These are phyloP conservation scores for Metridium senile DNA, from an alignment of 92 coral and sea anemone genomes.

Conservation along the genomic window DNA sequence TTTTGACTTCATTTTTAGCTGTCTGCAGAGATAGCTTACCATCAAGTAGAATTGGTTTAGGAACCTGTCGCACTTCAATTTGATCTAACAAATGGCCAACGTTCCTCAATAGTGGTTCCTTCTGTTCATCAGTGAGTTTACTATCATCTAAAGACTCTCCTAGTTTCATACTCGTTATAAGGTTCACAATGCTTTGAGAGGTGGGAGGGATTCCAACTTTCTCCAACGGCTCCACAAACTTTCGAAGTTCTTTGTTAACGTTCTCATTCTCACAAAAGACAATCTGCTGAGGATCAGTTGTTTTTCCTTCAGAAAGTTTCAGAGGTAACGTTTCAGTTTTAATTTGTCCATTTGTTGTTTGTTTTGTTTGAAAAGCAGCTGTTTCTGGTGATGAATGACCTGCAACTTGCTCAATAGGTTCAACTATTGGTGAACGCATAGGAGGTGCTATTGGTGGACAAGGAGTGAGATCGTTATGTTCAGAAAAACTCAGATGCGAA, in stretches of 20 bases:
- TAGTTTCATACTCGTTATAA: neutral
- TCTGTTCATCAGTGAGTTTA: neutral
- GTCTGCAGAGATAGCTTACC: neutral
- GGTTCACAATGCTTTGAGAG: neutral
- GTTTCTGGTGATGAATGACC: neutral
- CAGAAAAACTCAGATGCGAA: neutral
- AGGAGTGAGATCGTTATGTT: neutral
- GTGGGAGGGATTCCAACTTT: conserved; percentile 1
- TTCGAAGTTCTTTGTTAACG: neutral
- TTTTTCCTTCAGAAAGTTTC: neutral
- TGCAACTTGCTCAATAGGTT: neutral
- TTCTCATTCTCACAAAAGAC: neutral
- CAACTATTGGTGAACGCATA: neutral
- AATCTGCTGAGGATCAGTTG: neutral
- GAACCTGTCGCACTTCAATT: neutral
- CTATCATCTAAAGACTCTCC: neutral
- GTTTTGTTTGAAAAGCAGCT: neutral
- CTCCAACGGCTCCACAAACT: neutral
- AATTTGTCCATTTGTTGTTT: neutral
- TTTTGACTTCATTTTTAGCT: neutral
- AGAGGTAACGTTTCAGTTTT: neutral
- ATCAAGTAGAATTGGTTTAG: neutral
- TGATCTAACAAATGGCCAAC: neutral
- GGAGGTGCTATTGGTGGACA: neutral
- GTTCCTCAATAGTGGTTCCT: conserved; percentile 6